Evolutionary conservation across 2,113 vertebrate species (phyloP).

Genomic region (Tylochromis polylepis): DNA sequence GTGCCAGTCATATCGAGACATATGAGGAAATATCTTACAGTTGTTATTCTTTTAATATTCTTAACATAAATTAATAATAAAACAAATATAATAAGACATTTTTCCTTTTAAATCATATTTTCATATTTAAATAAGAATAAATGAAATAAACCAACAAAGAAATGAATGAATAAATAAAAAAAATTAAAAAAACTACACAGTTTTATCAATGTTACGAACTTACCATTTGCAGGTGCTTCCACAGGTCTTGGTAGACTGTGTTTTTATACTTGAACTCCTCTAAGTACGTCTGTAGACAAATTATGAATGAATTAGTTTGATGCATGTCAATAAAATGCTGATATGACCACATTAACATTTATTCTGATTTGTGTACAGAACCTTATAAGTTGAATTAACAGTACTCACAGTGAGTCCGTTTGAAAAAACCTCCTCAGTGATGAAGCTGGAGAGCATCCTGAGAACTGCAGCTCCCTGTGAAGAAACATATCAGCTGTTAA

Average conservation of each 20-base stretch:
- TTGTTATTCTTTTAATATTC: neutral
- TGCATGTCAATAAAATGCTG: neutral
- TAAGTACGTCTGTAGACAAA: constrained; percentile 78
- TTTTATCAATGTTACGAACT: neutral
- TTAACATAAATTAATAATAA: neutral
- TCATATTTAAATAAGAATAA: neutral
- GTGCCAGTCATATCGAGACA: neutral
- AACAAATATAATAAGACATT: neutral
- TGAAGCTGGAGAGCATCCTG: constrained; percentile 86
- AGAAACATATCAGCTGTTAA: neutral
- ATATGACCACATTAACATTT: neutral
- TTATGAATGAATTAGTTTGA: neutral
- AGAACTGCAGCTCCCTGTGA: constrained; percentile 82
- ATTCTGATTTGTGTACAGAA: neutral
- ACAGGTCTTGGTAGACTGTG: constrained; percentile 79
- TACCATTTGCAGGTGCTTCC: constrained; percentile 81
- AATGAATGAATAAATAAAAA: rapidly evolving
- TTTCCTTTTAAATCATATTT: neutral
- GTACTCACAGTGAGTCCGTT: constrained; percentile 78
- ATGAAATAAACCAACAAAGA: neutral
- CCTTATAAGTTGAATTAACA: neutral
- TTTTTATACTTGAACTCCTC: constrained; percentile 71
- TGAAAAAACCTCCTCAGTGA: constrained; percentile 77
- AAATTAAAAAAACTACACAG: rapidly evolving
- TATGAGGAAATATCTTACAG: neutral